Conservation (phyloP, 2,113 vertebrate genomes). For the Polypterus bichir region DNA sequence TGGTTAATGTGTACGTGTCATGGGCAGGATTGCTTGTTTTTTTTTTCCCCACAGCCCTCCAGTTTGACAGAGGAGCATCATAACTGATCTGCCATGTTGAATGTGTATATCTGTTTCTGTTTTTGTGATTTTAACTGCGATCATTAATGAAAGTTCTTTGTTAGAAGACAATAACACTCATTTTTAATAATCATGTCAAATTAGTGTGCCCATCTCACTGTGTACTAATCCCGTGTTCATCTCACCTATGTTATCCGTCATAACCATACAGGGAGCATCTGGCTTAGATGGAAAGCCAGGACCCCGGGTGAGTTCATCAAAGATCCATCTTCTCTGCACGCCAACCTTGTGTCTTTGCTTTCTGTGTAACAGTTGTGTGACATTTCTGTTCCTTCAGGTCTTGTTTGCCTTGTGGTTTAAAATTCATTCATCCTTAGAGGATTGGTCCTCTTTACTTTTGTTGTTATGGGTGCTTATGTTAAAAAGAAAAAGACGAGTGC, state of each 20-base stretch:
- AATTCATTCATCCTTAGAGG: too few relatives aligned
- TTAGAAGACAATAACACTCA: not conserved
- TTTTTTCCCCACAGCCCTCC: too few relatives aligned
- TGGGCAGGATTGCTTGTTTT: too few relatives aligned
- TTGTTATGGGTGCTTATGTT: too few relatives aligned
- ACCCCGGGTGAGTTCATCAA: slow-evolving; percentile 85
- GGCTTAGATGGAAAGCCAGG: slow-evolving; percentile 98
- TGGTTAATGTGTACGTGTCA: not conserved
- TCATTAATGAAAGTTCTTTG: not conserved
- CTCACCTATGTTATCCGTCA: slow-evolving; percentile 78
- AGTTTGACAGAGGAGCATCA: too few relatives aligned
- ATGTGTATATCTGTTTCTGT: slow-evolving; percentile 2
- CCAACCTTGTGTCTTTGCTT: not conserved
- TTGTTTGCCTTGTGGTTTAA: too few relatives aligned
- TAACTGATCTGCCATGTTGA: not conserved
- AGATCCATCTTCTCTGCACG: slow-evolving; percentile 43
- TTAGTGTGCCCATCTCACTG: slow-evolving; percentile 22
- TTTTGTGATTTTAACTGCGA: not conserved
- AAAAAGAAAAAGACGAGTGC: too few relatives aligned
- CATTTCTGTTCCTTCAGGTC: too few relatives aligned
- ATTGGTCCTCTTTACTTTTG: too few relatives aligned
- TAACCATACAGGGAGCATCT: slow-evolving; percentile 94
- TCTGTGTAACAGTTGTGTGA: too few relatives aligned
- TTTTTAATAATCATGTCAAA: slow-evolving; percentile 15
- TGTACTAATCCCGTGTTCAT: slow-evolving; percentile 94